Evolutionary conservation across 2,888 invertebrate species (phyloP).

Genomic region (Serrognathus titanus): DNA sequence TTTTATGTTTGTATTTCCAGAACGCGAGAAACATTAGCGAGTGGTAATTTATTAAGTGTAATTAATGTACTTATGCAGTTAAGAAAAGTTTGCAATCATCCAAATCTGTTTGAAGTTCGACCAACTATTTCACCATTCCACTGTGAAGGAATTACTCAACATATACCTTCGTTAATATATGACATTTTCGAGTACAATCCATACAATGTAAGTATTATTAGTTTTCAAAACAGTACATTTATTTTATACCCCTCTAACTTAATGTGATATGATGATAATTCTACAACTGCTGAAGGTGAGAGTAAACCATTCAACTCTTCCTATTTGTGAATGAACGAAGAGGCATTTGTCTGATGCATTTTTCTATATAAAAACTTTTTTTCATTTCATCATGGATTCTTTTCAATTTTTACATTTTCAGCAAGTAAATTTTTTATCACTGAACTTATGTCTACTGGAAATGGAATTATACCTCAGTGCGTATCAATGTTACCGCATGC

Average conservation of each 20-base stretch:
- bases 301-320: slow-evolving; percentile 36
- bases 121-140: slow-evolving; percentile 93
- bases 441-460: slow-evolving; percentile 62
- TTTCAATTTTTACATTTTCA: neutral
- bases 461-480: slow-evolving; percentile 70
- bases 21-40: slow-evolving; percentile 88
- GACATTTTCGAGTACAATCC: slow-evolving; percentile 70
- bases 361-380: neutral
- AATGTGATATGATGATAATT: slow-evolving; percentile 27
- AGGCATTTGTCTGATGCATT: slow-evolving; percentile 39
- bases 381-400: too few relatives aligned
- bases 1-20: slow-evolving; percentile 51
- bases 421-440: neutral
- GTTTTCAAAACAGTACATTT: neutral
- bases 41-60: slow-evolving; percentile 91
- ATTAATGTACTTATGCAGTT: slow-evolving; percentile 97
- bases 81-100: slow-evolving; percentile 97
- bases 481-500: slow-evolving; percentile 80
- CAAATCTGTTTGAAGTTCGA: slow-evolving; percentile 94
- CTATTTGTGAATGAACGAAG: slow-evolving; percentile 27
- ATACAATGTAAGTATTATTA: slow-evolving; percentile 56
- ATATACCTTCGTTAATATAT: slow-evolving; percentile 70
- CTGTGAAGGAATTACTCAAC: slow-evolving; percentile 70
- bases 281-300: slow-evolving; percentile 31
- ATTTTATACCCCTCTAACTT: neutral